These are phyloP conservation scores for Lepidocolaptes lacrymiger DNA, from an alignment of 2,797 vertebrate genomes.

Conservation along the genomic window DNA sequence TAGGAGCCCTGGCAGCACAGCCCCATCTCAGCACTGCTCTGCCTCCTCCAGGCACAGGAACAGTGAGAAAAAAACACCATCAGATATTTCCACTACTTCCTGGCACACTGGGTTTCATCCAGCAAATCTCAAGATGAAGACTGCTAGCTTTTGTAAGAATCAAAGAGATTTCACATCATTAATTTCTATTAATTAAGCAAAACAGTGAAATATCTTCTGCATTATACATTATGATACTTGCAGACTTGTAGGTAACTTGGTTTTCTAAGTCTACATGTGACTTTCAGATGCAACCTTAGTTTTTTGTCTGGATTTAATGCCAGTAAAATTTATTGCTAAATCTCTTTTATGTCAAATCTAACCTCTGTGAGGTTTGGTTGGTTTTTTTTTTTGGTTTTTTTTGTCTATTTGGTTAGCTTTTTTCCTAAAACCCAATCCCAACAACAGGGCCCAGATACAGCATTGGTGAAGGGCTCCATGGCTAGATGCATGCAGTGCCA, in stretches of 20 bases:
- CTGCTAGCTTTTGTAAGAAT: slow-evolving; percentile 40
- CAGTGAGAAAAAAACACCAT: not conserved
- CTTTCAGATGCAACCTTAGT: not conserved
- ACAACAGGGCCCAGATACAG: not conserved
- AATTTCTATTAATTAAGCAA: not conserved
- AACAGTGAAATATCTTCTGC: not conserved
- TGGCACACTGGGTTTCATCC: rapidly evolving
- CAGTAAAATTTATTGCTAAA: not conserved
- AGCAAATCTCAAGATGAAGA: not conserved
- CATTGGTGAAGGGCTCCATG: rapidly evolving
- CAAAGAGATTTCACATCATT: rapidly evolving
- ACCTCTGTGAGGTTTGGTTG: not conserved
- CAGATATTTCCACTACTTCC: not conserved
- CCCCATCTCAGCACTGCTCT: rapidly evolving
- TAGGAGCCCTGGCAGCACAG: not conserved
- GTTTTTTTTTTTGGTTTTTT: too few relatives aligned
- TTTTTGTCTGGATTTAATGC: not conserved
- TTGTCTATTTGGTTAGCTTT: too few relatives aligned
- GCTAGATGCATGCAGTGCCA: not conserved
- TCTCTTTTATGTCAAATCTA: not conserved
- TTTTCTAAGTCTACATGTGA: not conserved
- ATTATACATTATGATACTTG: rapidly evolving
- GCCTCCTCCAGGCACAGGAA: not conserved
- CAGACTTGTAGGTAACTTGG: not conserved
- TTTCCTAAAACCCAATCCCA: not conserved